These are phyloP conservation scores for Meloidogyne chitwoodi DNA, from an alignment of 1,140 invertebrate species.

Conservation along the genomic window DNA sequence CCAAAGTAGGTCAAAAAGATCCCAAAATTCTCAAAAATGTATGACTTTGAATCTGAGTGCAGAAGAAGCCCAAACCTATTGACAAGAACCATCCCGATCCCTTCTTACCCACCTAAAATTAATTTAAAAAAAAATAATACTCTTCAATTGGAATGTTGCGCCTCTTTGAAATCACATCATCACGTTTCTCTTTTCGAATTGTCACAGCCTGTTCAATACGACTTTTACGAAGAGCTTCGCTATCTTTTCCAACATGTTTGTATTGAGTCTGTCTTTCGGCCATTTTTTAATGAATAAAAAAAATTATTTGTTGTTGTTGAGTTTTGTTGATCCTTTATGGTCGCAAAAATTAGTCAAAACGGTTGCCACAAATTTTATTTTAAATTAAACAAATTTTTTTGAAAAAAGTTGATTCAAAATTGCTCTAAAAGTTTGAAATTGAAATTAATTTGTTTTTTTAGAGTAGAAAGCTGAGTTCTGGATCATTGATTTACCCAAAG, in stretches of 20 bases:
- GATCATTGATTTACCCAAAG: no score
- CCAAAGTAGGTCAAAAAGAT: no score
- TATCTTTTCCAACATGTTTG: slow-evolving; percentile 58
- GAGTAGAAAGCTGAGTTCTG: no score
- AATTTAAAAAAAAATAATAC: background rate
- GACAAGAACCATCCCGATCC: no score
- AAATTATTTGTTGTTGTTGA: background rate
- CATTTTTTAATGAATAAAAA: slow-evolving; percentile 29
- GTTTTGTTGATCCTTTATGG: background rate
- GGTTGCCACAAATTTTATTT: background rate
- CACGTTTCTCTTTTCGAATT: slow-evolving; percentile 89
- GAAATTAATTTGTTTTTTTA: no score
- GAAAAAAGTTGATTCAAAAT: slow-evolving; percentile 1
- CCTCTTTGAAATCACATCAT: slow-evolving; percentile 88
- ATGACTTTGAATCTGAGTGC: no score
- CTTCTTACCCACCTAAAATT: background rate
- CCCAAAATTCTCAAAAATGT: no score
- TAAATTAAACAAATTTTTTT: background rate
- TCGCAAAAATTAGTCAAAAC: background rate
- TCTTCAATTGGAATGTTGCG: slow-evolving; percentile 72
- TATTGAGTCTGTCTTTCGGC: slow-evolving; percentile 52
- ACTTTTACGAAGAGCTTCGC: slow-evolving; percentile 53
- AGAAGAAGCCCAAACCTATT: no score
- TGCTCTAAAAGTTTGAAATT: background rate
- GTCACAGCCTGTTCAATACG: slow-evolving; percentile 91